Conservation (phyloP, 2,888 invertebrate genomes). For the Lordiphosa andalusiaca region DNA sequence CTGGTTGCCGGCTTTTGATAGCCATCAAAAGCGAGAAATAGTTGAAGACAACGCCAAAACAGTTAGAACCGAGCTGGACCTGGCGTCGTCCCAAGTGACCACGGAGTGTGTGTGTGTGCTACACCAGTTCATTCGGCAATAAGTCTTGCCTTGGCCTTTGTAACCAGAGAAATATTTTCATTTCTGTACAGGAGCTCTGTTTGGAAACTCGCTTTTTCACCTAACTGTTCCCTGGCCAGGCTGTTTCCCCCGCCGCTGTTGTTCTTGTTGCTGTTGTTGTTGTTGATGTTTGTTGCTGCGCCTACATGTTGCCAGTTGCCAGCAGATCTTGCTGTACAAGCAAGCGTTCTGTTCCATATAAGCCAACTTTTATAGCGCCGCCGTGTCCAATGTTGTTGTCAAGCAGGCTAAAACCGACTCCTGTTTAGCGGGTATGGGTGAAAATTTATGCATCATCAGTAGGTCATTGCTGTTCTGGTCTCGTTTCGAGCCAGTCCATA, state of each 20-base stretch:
- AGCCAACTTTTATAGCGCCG: slow-evolving; percentile 12
- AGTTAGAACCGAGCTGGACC: slow-evolving; percentile 6
- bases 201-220: slow-evolving; percentile 11
- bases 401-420: slow-evolving; percentile 8
- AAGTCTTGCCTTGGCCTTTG: slow-evolving; percentile 14
- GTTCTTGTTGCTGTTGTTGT: neutral
- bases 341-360: slow-evolving; percentile 12
- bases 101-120: slow-evolving; percentile 1
- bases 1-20: slow-evolving; percentile 8
- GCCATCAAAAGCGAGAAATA: slow-evolving; percentile 12
- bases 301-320: slow-evolving; percentile 12
- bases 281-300: neutral
- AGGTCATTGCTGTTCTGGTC: slow-evolving; percentile 22
- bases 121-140: slow-evolving; percentile 10
- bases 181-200: slow-evolving; percentile 11
- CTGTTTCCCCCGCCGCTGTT: neutral
- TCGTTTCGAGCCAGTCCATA: slow-evolving; percentile 4
- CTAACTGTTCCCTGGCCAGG: slow-evolving; percentile 9
- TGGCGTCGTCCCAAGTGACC: slow-evolving; percentile 9
- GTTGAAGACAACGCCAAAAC: slow-evolving; percentile 9
- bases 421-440: slow-evolving; percentile 20
- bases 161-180: slow-evolving; percentile 9
- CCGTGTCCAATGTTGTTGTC: slow-evolving; percentile 13
- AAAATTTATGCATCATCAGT: slow-evolving; percentile 31
- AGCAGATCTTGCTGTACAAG: neutral